Conservation (phyloP, 2,797 vertebrate species). For the Oryzias dopingdopingensis region DNA sequence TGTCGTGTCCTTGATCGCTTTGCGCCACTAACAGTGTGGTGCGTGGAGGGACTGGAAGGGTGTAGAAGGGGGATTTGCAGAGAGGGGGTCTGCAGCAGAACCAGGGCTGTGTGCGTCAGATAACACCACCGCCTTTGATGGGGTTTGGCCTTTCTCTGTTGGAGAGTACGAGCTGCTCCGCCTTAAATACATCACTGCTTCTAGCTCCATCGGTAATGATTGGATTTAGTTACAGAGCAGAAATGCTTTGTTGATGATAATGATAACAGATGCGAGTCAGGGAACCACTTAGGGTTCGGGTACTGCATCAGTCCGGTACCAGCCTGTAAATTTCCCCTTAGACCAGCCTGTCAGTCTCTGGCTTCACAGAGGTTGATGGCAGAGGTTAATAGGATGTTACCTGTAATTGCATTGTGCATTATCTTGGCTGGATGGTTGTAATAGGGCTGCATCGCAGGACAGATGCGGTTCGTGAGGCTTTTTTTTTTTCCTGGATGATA, state of each 20-base stretch:
- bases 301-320: slow-evolving; percentile 43
- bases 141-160: slow-evolving; percentile 49
- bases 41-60: slow-evolving; percentile 46
- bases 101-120: slow-evolving; percentile 66
- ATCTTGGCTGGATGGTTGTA: slow-evolving; percentile 26
- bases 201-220: slow-evolving; percentile 69
- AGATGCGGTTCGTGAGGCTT: slow-evolving; percentile 22
- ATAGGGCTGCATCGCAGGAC: slow-evolving; percentile 40
- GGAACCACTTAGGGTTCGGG: slow-evolving; percentile 51
- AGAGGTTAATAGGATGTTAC: slow-evolving; percentile 53
- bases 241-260: slow-evolving; percentile 65
- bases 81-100: slow-evolving; percentile 59
- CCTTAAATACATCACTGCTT: slow-evolving; percentile 55
- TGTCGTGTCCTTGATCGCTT: slow-evolving; percentile 72
- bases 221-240: slow-evolving; percentile 69
- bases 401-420: slow-evolving; percentile 61
- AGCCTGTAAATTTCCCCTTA: slow-evolving; percentile 50
- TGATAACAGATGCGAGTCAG: slow-evolving; percentile 70
- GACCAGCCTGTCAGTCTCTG: slow-evolving; percentile 25
- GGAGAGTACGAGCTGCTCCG: slow-evolving; percentile 47
- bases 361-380: slow-evolving; percentile 49
- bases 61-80: slow-evolving; percentile 44
- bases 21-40: slow-evolving; percentile 51
- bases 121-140: slow-evolving; percentile 75
- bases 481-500: slow-evolving; percentile 10